Base-by-base conservation (phyloP, 2,113 vertebrate genomes). In the Thymallus thymallus region DNA sequence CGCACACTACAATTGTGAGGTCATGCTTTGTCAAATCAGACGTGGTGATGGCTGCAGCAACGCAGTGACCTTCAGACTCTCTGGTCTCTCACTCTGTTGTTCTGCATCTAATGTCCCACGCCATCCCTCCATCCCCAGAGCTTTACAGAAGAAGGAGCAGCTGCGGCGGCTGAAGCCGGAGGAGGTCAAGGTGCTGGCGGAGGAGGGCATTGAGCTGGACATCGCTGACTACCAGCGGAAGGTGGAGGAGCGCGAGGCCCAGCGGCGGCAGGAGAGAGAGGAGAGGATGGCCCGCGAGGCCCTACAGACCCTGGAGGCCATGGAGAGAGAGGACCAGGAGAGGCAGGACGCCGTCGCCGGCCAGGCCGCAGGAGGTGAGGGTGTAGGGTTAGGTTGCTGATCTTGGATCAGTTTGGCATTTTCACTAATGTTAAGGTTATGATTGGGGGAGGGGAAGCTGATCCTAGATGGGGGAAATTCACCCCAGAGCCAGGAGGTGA, bases 151-250 rank as follows among this genome's bases (percentile, higher is more conserved):
- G 83, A 94, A 95, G 78, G 95, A 93, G 76, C 96, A 95, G 72
- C 85, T 95, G 16, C 94, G 95, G 61, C 94, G 95, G 72, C 91
- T 97, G 16, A 98, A 97, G 84, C 91, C 94, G 0, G 96, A 98
- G 60, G 97, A 98, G 84, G 92, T 96, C 79, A 97, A 95, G 81
- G 89, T 93, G 12, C 89, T 95, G 0, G 92, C 90, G 0, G 95
- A 97, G 68, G 93, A 92, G 12, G 93, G 92, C 0, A 88, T 94
- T 9, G 90, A 91, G 45, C 86, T 94, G 48, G 91, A 92, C 69
- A 87, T 93, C 73, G 93, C 88, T 0, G 95, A 96, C n/a, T 93
- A 94, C 82, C 90, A 92, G 81, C 81, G 60, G 10, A 88, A 87
- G 2, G 91, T 92, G 20, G 91, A 93, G 60, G 77, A 89, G n/a